Percentiles rank a stretch among this genome's conserved stretches.
Evolutionary conservation across 2,797 vertebrate genomes (phyloP).

Genomic region (Muscicapa comitata): DNA sequence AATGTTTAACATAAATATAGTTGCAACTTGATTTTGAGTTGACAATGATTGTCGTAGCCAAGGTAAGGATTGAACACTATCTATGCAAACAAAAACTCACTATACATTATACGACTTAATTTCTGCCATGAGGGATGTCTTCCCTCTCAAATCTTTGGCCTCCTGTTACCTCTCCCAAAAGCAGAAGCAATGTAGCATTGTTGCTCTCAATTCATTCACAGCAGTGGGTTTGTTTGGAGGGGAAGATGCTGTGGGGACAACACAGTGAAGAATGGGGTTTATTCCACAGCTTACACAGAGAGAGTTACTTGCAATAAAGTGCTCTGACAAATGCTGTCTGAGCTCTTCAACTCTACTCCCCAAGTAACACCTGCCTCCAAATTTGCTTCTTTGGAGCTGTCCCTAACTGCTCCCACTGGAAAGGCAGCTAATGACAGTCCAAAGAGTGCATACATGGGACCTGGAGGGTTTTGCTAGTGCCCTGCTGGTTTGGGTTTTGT

Average conservation of each 20-base stretch:
- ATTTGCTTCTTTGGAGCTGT: neutral
- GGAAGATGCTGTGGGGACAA: neutral
- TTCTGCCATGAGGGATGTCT: conserved; percentile 64
- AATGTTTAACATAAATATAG: conserved; percentile 79
- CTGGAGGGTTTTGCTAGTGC: neutral
- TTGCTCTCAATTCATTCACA: conserved; percentile 38
- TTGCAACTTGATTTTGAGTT: conserved; percentile 78
- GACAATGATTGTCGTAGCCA: conserved; percentile 81
- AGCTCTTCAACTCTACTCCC: neutral
- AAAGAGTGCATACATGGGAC: neutral
- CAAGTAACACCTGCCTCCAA: neutral
- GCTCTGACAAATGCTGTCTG: neutral
- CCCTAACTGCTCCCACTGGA: neutral
- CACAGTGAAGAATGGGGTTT: neutral
- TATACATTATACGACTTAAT: conserved; percentile 63
- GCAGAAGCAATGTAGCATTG: conserved; percentile 21
- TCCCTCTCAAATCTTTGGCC: conserved; percentile 77
- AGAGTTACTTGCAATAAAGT: neutral
- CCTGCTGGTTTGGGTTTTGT: neutral
- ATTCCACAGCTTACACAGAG: neutral
- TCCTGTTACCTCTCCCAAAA: conserved; percentile 54
- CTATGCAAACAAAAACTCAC: conserved; percentile 69
- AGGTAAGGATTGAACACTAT: conserved; percentile 66
- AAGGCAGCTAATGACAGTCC: neutral
- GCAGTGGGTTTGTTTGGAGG: neutral